These are phyloP conservation scores for Phymanthus crucifer DNA, from an alignment of 92 coral and sea anemone genomes.

Conservation along the genomic window DNA sequence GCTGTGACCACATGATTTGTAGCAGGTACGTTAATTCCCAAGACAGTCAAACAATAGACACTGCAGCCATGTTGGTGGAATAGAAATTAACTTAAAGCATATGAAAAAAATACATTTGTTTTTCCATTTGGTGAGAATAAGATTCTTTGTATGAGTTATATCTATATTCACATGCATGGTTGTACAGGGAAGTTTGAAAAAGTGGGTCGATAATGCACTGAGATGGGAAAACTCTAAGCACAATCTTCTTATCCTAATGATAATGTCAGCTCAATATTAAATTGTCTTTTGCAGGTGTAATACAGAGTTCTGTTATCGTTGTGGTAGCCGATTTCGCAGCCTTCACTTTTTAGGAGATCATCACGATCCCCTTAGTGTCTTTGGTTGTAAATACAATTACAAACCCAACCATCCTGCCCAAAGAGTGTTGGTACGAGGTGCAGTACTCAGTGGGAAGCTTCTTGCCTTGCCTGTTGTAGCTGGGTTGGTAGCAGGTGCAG, in stretches of 20 bases:
- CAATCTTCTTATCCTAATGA: too few species aligned
- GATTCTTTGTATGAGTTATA: too few species aligned
- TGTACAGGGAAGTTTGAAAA: too few species aligned
- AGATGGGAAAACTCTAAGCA: too few species aligned
- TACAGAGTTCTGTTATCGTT: slow-evolving; percentile 86
- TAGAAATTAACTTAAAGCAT: too few species aligned
- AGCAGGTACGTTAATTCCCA: slow-evolving; percentile 61
- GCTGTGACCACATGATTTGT: slow-evolving; percentile 89
- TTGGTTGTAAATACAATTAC: slow-evolving; percentile 86
- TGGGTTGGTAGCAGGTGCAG: slow-evolving; percentile 76
- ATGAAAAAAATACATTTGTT: too few species aligned
- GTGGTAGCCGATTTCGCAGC: slow-evolving; percentile 74
- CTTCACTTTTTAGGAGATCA: slow-evolving; percentile 82
- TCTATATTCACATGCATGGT: too few species aligned
- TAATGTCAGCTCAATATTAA: background rate
- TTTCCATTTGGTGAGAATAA: too few species aligned
- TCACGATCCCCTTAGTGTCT: slow-evolving; percentile 73
- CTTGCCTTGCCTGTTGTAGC: slow-evolving; percentile 63
- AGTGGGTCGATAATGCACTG: too few species aligned
- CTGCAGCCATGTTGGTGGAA: too few species aligned
- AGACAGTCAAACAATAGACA: too few species aligned
- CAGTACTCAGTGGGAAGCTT: slow-evolving; percentile 68
- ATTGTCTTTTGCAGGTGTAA: slow-evolving; percentile 47
- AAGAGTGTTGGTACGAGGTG: slow-evolving; percentile 74
- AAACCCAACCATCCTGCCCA: slow-evolving; percentile 77